Evolutionary conservation across 1,140 invertebrate genomes (phyloP).

Genomic region (Scaptomyza hsui): DNA sequence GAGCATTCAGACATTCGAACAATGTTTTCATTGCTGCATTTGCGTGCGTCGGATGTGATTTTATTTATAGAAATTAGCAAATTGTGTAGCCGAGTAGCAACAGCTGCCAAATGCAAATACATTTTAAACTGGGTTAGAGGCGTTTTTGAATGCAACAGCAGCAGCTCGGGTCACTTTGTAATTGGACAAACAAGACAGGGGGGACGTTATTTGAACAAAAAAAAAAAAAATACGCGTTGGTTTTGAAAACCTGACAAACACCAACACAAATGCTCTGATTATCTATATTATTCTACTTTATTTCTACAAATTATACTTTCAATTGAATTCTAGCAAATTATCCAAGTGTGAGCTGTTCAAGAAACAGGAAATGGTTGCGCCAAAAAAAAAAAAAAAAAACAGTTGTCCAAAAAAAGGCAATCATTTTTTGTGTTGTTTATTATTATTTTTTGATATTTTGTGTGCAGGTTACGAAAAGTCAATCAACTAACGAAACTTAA

Average conservation of each 20-base stretch:
- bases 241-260: conserved; percentile 38
- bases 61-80: conserved; percentile 75
- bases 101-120: conserved; percentile 60
- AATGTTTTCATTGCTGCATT: conserved; percentile 38
- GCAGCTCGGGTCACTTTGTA: conserved; percentile 44
- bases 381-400: conserved; percentile 59
- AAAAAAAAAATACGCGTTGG: too few species aligned
- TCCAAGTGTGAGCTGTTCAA: background rate
- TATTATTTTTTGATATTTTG: too few species aligned
- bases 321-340: conserved; percentile 45
- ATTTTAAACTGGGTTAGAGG: conserved; percentile 68
- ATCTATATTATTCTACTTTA: conserved; percentile 5
- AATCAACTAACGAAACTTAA: conserved; percentile 78
- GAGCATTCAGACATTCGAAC: background rate
- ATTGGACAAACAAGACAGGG: conserved; percentile 63
- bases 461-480: conserved; percentile 71
- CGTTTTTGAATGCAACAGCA: conserved; percentile 19
- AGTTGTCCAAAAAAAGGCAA: conserved; percentile 77
- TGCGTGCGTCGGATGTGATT: conserved; percentile 45
- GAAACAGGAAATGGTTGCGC: conserved; percentile 76
- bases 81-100: conserved; percentile 44
- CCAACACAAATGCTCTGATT: conserved; percentile 5
- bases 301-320: conserved; percentile 25
- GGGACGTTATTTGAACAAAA: background rate
- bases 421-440: conserved; percentile 35